Conservation (phyloP, 2,888 invertebrate species). For the Didymodactylos carnosus region DNA sequence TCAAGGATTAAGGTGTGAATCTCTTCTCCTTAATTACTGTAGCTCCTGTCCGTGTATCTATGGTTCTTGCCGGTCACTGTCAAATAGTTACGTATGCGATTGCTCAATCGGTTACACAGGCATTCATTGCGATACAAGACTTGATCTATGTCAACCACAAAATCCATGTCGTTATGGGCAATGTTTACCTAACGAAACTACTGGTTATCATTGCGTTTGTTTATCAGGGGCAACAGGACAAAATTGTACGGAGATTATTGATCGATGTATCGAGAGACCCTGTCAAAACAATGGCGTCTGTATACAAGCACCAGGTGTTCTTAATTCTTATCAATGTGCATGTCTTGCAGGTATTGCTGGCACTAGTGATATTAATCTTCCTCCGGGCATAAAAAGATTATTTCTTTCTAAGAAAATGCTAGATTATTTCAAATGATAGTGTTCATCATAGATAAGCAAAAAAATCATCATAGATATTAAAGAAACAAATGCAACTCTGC, state of each 20-base stretch:
- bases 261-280: background rate
- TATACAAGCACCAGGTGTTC: background rate
- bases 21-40: background rate
- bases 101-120: conserved; percentile 9
- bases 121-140: background rate
- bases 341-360: conserved; percentile 1
- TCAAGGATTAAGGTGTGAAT: conserved; percentile 62
- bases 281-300: conserved; percentile 6
- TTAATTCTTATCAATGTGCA: background rate
- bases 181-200: background rate
- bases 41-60: conserved; percentile 10
- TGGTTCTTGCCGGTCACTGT: conserved; percentile 15
- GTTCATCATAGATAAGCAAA: no score
- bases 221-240: background rate
- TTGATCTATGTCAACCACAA: background rate
- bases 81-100: conserved; percentile 3
- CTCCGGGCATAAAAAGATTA: no score
- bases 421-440: no score
- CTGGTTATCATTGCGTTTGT: conserved; percentile 5
- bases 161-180: conserved; percentile 5
- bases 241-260: background rate
- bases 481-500: no score
- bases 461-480: no score
- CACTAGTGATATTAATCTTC: no score
- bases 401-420: no score